Conservation (phyloP, 2,113 vertebrate species). For the Gobiocypris rarus region DNA sequence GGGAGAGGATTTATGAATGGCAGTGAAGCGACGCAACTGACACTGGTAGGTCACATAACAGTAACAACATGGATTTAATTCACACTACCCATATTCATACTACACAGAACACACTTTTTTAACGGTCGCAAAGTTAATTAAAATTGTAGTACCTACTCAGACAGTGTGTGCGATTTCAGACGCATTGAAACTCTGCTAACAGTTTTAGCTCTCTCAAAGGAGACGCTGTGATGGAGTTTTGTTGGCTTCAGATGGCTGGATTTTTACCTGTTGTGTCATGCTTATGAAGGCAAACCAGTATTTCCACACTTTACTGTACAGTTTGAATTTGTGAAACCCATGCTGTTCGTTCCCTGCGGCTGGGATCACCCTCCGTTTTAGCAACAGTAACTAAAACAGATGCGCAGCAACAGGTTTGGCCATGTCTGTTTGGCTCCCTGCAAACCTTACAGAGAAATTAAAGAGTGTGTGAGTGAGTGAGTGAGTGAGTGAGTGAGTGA, state of each 20-base stretch:
- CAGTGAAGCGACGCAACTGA: no score
- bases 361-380: constrained; percentile 72
- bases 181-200: background rate
- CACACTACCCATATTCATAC: no score
- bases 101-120: no score
- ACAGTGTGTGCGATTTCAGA: no score
- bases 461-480: constrained; percentile 58
- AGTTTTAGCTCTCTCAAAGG: background rate
- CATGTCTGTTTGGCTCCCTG: constrained; percentile 66
- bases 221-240: constrained; percentile 59
- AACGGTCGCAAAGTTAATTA: no score
- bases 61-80: no score
- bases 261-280: constrained; percentile 76
- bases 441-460: constrained; percentile 64
- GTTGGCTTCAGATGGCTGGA: background rate
- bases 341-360: constrained; percentile 61
- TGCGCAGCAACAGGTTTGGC: constrained; percentile 65
- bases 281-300: constrained; percentile 74
- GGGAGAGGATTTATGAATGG: no score
- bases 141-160: no score
- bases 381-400: constrained; percentile 84
- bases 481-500: no score
- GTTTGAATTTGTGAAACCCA: constrained; percentile 64
- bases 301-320: constrained; percentile 71
- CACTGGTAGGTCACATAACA: no score